Conservation (phyloP, 2,888 invertebrate species). For the Pyrochroa serraticornis region DNA sequence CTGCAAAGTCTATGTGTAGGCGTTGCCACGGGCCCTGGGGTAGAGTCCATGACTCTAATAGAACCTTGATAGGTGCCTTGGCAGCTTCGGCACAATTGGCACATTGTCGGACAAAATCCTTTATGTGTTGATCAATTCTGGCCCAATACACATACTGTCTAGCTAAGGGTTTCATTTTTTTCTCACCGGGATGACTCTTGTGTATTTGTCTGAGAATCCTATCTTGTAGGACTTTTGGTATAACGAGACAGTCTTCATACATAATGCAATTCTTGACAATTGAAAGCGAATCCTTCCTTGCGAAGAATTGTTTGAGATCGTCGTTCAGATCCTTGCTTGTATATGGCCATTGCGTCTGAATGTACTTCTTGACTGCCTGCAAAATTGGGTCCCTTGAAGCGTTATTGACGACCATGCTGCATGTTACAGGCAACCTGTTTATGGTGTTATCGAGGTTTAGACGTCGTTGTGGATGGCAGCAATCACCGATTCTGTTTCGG, state of each 20-base stretch:
- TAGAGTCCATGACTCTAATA: too few relatives aligned
- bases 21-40: too few relatives aligned
- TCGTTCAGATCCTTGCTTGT: not conserved
- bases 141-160: not conserved
- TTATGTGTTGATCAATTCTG: too few relatives aligned
- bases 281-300: not conserved
- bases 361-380: not conserved
- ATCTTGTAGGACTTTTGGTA: not conserved
- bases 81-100: too few relatives aligned
- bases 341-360: not conserved
- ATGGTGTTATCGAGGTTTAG: not conserved
- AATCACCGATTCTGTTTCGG: too few relatives aligned
- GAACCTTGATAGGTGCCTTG: too few relatives aligned
- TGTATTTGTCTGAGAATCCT: not conserved
- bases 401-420: not conserved
- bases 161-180: too few relatives aligned
- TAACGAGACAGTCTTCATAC: not conserved
- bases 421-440: not conserved
- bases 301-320: not conserved
- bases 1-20: too few relatives aligned
- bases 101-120: too few relatives aligned
- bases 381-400: too few relatives aligned
- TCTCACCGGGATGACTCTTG: too few relatives aligned
- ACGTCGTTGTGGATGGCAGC: conserved; percentile 7
- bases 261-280: not conserved